Conservation (phyloP, 2,888 invertebrate species). For the Digitonthophagus gazella region DNA sequence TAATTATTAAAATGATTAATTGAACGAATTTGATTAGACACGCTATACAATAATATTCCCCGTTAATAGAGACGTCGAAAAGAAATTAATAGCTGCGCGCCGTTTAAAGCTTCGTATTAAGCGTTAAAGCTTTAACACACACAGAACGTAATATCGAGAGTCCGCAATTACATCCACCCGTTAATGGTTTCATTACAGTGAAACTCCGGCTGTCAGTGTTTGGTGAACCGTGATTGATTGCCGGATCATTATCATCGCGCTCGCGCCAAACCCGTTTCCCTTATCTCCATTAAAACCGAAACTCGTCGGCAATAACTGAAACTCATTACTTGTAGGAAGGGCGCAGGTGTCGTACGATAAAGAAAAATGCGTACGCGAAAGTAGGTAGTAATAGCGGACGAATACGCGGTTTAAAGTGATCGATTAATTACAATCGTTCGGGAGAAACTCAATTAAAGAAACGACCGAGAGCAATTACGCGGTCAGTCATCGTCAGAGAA, state of each 20-base stretch:
- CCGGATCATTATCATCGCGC: background rate
- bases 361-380: background rate
- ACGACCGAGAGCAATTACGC: constrained; percentile 10
- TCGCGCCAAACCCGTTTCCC: background rate
- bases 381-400: background rate
- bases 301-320: background rate
- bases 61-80: too few relatives aligned
- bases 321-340: background rate
- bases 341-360: background rate
- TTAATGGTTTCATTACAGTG: background rate
- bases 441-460: constrained; percentile 14
- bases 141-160: background rate
- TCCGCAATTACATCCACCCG: background rate
- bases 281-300: background rate
- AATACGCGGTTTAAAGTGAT: background rate
- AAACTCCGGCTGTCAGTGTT: background rate
- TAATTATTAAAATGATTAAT: too few relatives aligned
- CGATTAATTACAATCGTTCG: constrained; percentile 10
- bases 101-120: background rate
- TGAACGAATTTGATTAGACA: too few relatives aligned
- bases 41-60: too few relatives aligned
- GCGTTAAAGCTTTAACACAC: background rate
- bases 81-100: background rate
- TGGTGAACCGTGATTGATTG: background rate
- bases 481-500: background rate